Percentiles rank a stretch among this genome's conserved stretches.
phyloP scores from a whole-genome alignment of 1,140 invertebrate genomes.

The Drosophila simulans region DNA sequence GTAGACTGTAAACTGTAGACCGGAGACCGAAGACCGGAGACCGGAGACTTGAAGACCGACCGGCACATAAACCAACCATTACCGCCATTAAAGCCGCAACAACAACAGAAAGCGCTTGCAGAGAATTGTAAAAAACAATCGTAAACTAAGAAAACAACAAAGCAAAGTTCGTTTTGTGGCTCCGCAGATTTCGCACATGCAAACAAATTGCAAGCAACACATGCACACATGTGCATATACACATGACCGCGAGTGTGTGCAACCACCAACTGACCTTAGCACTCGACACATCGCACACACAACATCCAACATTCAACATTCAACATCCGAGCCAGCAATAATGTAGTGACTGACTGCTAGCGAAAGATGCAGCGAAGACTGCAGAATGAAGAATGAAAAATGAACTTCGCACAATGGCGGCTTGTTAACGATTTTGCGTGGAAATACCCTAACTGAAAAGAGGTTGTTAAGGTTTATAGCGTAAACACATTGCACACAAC shows the following conservation, averaged over 20 bases:
- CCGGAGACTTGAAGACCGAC: conserved; percentile 22
- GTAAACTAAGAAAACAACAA: conserved; percentile 30
- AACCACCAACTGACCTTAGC: conserved; percentile 73
- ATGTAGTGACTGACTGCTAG: conserved; percentile 1
- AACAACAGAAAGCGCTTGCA: conserved; percentile 18
- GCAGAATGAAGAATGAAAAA: conserved; percentile 13
- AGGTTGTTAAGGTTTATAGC: not conserved
- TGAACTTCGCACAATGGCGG: conserved; percentile 41
- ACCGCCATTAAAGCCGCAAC: conserved; percentile 30
- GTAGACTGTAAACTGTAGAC: conserved; percentile 5
- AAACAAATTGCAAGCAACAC: conserved; percentile 58
- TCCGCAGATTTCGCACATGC: conserved; percentile 37
- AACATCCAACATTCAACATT: not conserved
- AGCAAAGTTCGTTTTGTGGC: conserved; percentile 41
- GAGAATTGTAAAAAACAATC: conserved; percentile 27
- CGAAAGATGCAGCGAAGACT: conserved; percentile 19
- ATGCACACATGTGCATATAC: conserved; percentile 1
- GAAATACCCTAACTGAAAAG: not conserved
- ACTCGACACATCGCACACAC: conserved; percentile 28
- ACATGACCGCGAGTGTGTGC: conserved; percentile 16
- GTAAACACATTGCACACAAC: too few relatives aligned
- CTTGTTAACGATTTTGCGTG: conserved; percentile 10
- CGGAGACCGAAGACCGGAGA: not conserved
- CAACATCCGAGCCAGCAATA: conserved; percentile 18
- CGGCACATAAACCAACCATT: conserved; percentile 40